These are phyloP conservation scores for Schrankia costaestrigalis DNA, from an alignment of 2,888 invertebrate species.

Conservation along the genomic window DNA sequence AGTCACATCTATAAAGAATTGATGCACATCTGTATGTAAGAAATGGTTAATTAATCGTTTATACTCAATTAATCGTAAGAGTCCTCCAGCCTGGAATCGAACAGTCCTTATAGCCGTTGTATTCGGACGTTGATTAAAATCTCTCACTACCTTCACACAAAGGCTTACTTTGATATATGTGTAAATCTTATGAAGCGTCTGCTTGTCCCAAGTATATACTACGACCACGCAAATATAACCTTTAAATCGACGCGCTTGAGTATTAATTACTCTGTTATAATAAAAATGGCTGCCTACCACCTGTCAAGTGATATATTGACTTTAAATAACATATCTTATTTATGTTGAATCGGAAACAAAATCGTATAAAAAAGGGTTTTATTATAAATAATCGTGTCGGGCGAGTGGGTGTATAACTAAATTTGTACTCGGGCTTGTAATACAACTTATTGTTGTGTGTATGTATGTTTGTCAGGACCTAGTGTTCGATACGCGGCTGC, in stretches of 20 bases:
- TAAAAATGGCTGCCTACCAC: constrained; percentile 64
- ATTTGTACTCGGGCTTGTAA: constrained; percentile 71
- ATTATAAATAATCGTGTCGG: constrained; percentile 71
- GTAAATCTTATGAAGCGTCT: constrained; percentile 73
- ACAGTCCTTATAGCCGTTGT: constrained; percentile 36
- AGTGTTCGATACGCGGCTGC: constrained; percentile 33
- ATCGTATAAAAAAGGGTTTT: constrained; percentile 71
- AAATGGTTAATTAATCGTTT: constrained; percentile 50
- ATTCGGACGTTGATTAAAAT: constrained; percentile 76
- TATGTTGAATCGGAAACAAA: constrained; percentile 80
- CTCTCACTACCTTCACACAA: constrained; percentile 75
- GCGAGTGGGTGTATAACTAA: constrained; percentile 74
- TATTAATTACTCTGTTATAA: constrained; percentile 39
- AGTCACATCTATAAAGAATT: constrained; percentile 20
- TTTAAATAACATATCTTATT: constrained; percentile 82
- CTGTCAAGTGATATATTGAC: constrained; percentile 80
- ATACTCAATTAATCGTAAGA: constrained; percentile 49
- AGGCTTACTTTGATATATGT: constrained; percentile 76
- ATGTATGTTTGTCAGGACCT: constrained; percentile 39
- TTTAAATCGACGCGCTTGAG: constrained; percentile 37
- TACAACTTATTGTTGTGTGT: constrained; percentile 57
- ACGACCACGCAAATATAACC: constrained; percentile 34
- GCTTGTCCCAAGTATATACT: constrained; percentile 51
- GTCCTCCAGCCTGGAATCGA: constrained; percentile 49
- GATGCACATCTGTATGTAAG: constrained; percentile 34